Evolutionary conservation across 2,113 vertebrate species (phyloP).

Genomic region (Prolemur simus): DNA sequence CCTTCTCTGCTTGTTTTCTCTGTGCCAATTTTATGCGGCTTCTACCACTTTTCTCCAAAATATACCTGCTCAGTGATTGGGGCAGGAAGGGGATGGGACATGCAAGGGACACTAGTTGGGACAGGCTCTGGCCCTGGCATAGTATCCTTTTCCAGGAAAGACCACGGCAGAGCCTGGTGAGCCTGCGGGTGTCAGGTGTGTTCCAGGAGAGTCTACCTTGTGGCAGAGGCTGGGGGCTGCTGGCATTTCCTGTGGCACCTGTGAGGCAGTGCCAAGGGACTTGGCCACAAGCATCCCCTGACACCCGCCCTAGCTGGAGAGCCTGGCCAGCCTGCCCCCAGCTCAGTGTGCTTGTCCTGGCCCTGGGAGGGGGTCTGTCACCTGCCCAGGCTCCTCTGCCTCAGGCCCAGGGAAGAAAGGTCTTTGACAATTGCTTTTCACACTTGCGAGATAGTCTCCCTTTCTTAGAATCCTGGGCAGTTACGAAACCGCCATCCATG

Average conservation of each 20-base stretch:
- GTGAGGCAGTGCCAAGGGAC: not conserved
- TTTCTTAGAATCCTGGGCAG: not conserved
- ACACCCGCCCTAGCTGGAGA: not conserved
- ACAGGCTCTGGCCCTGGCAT: not conserved
- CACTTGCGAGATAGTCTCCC: not conserved
- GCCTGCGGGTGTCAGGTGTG: too few relatives aligned
- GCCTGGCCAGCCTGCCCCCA: not conserved
- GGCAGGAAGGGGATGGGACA: not conserved
- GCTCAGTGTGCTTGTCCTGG: not conserved
- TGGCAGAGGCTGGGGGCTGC: not conserved
- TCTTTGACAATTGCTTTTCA: not conserved
- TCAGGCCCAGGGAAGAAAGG: not conserved
- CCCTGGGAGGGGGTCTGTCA: not conserved
- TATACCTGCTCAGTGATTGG: not conserved
- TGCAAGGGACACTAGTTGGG: not conserved
- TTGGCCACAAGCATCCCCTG: not conserved
- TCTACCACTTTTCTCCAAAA: not conserved
- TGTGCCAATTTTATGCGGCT: not conserved
- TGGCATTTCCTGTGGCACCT: not conserved
- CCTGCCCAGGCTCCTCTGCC: not conserved
- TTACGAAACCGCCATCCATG: not conserved
- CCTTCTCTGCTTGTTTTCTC: not conserved
- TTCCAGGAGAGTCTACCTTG: not conserved
- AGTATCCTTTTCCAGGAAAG: not conserved
- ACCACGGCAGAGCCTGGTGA: not conserved